Percentiles rank a stretch among this genome's conserved stretches.
phyloP scores from a whole-genome alignment of 2,888 invertebrate genomes.

The Lasioglossum oenotherae region DNA sequence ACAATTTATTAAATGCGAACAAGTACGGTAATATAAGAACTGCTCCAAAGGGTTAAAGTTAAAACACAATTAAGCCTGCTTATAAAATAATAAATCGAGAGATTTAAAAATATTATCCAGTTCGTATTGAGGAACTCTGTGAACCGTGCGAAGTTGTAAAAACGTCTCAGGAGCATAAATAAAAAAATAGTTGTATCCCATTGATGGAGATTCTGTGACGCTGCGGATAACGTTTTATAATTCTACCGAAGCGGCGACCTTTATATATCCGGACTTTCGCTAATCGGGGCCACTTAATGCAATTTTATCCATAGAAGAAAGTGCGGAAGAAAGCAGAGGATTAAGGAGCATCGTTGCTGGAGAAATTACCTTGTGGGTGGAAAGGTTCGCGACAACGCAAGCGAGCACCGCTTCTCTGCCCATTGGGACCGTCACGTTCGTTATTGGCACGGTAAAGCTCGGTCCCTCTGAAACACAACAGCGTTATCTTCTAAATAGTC shows the following conservation, averaged over 20 bases:
- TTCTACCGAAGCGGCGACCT: background rate
- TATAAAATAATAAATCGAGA: background rate
- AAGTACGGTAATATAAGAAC: too few relatives aligned
- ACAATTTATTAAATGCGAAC: background rate
- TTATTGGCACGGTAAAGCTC: slow-evolving; percentile 92
- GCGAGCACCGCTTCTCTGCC: slow-evolving; percentile 93
- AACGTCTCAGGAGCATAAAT: background rate
- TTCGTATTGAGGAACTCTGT: background rate
- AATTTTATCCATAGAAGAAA: slow-evolving; percentile 11
- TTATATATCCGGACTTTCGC: background rate
- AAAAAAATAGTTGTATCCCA: background rate
- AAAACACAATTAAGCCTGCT: too few relatives aligned
- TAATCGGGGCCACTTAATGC: background rate
- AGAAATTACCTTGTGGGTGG: slow-evolving; percentile 91
- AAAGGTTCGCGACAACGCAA: slow-evolving; percentile 94
- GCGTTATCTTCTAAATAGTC: slow-evolving; percentile 49
- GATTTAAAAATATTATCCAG: background rate
- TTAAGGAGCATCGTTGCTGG: slow-evolving; percentile 47
- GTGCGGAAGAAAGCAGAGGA: slow-evolving; percentile 12
- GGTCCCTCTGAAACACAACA: slow-evolving; percentile 89
- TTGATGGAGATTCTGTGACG: background rate
- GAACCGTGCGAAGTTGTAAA: background rate
- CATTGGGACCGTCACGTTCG: slow-evolving; percentile 93
- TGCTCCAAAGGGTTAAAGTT: too few relatives aligned
- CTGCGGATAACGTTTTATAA: background rate